Evolutionary conservation across 2,888 invertebrate genomes (phyloP), one percentile per base, ranked within the genome.

Genomic region (Liposcelis brunnea): DNA sequence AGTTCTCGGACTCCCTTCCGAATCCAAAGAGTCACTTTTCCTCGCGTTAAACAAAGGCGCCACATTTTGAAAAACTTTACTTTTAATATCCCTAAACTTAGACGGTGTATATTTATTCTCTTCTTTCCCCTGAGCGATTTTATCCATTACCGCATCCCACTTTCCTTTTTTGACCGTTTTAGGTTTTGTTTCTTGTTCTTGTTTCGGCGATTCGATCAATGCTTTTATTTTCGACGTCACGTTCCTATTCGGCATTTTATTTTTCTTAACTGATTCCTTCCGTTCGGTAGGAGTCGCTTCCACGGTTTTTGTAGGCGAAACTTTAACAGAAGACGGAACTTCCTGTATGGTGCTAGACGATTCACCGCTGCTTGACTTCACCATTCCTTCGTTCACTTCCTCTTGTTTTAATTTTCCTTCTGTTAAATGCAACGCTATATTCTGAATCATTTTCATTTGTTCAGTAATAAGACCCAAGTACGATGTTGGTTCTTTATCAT

Each of bases 131-230:
- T 77, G 77, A 36, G 78, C 76, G 49, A 84, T 82, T 62, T 81
- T 81, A 62, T 79, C 82, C 75, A 83, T 79, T 43, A 89, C 86
- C 44, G 80, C 75, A 57, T 86, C 86, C 74, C 89, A 84, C 53
- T 83, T 74, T 15, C 80, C 78, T 55, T 74, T 77, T 54, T 72
- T 72, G 2, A 69, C 62, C 42, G 69, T 64, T 55, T 75, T 73
- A 2, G 62, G 58, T 26, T 35, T 47, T 16, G 47, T 47, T 44
- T 14, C 35, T 66, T 47, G 66, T 65, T 10, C 64, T 65, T 51
- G 69, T 36, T 53, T 53, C 45, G 51, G 44, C 2, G 68, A 62
- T 52, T 72, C 76, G 50, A 82, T 64, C 74, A 80, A 77, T 15
- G 74, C 75, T 58, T 82, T 83, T 38, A 81, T 70, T 61, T 81